These are phyloP conservation scores for Alentia gelatinosa DNA, from an alignment of 2,888 invertebrate species.

Conservation along the genomic window DNA sequence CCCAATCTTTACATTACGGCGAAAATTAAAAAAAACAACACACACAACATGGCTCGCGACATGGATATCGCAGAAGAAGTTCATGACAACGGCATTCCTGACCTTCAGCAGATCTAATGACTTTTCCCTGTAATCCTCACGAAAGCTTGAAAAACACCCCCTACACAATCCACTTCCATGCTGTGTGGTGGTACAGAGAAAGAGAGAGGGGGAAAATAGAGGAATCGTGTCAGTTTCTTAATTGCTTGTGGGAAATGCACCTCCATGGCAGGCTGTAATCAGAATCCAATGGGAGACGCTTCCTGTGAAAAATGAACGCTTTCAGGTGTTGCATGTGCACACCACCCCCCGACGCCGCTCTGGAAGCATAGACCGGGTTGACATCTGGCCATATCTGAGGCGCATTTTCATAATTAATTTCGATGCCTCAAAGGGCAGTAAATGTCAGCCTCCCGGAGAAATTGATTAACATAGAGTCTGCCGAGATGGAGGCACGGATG, in stretches of 20 bases:
- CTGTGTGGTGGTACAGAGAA: background rate
- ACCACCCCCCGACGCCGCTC: background rate
- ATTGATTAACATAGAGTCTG: conserved; percentile 49
- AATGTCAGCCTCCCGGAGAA: conserved; percentile 21
- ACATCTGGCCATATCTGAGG: conserved; percentile 41
- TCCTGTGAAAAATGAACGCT: conserved; percentile 13
- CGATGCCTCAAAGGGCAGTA: conserved; percentile 52
- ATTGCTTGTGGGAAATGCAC: background rate
- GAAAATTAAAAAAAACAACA: background rate
- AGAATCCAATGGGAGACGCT: background rate
- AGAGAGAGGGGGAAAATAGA: background rate
- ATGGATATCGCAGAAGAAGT: too few relatives aligned
- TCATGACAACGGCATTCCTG: background rate
- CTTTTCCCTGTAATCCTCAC: background rate
- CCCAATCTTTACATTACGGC: background rate
- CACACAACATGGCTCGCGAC: too few relatives aligned
- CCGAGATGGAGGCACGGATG: background rate
- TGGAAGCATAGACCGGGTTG: conserved; percentile 4
- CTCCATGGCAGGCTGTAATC: background rate
- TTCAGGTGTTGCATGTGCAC: conserved; percentile 12
- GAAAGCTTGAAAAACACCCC: background rate
- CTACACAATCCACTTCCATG: background rate
- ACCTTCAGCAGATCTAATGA: background rate
- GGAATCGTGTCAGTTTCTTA: background rate
- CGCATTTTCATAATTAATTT: conserved; percentile 53